Percentiles rank a stretch among this genome's conserved stretches.
Conservation (phyloP, 2,113 vertebrate genomes). For the Scytalopus superciliaris region DNA sequence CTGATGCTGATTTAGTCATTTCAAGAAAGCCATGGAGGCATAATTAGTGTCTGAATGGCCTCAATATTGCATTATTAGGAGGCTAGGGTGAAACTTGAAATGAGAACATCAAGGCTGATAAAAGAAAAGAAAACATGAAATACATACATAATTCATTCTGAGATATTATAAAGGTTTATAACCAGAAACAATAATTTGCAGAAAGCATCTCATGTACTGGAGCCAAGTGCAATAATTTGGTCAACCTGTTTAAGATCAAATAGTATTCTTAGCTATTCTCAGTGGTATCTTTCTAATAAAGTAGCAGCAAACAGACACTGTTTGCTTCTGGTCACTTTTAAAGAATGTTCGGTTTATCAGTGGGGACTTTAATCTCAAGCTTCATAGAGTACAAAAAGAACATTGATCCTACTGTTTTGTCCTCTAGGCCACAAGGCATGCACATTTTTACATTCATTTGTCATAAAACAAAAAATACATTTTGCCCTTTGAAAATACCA, state of each 20-base stretch:
- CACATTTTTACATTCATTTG: constrained; percentile 72
- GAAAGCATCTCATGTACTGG: constrained; percentile 74
- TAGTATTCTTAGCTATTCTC: constrained; percentile 83
- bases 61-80: constrained; percentile 95
- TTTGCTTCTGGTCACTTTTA: constrained; percentile 87
- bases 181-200: constrained; percentile 84
- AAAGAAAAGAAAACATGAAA: constrained; percentile 86
- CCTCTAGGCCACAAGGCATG: constrained; percentile 76
- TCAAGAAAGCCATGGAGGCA: constrained; percentile 88
- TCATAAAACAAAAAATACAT: constrained; percentile 73
- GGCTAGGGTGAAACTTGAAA: constrained; percentile 86
- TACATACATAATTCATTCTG: constrained; percentile 86
- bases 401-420: constrained; percentile 77
- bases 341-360: constrained; percentile 85
- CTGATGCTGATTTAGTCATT: constrained; percentile 92
- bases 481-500: constrained; percentile 71
- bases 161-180: constrained; percentile 84
- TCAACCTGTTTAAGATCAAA: constrained; percentile 87
- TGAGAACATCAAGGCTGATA: constrained; percentile 92
- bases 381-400: constrained; percentile 84
- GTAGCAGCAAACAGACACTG: constrained; percentile 83
- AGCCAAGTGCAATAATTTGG: constrained; percentile 80
- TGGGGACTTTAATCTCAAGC: constrained; percentile 83
- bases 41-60: constrained; percentile 96
- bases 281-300: constrained; percentile 85